These are phyloP conservation scores for Drosophila mulleri DNA, from an alignment of 2,888 invertebrate genomes.

Conservation along the genomic window DNA sequence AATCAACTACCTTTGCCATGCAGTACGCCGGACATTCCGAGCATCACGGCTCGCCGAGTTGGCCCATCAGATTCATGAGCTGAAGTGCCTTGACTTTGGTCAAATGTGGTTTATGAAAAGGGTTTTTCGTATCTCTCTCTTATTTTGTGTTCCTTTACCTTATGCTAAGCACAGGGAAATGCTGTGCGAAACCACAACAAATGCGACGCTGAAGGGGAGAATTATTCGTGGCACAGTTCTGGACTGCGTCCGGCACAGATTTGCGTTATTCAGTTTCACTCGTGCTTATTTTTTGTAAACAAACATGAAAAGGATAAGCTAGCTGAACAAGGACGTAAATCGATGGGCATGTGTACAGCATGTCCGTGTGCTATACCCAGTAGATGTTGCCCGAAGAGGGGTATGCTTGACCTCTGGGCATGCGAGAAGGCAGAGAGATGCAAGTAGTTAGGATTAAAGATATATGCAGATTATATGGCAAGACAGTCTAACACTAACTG, in stretches of 20 bases:
- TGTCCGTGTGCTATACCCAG: conserved; percentile 34
- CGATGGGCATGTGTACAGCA: conserved; percentile 50
- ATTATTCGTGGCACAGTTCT: conserved; percentile 20
- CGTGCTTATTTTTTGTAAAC: conserved; percentile 34
- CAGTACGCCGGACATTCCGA: neutral
- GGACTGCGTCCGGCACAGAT: conserved; percentile 49
- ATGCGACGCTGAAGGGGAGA: conserved; percentile 13
- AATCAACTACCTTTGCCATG: conserved; percentile 22
- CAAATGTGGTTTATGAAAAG: neutral
- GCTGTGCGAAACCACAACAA: conserved; percentile 38
- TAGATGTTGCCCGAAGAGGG: neutral
- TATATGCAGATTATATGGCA: no score
- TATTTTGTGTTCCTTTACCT: neutral
- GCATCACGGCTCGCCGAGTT: neutral
- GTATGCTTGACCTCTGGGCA: neutral
- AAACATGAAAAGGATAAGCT: conserved; percentile 52
- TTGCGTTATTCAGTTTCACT: conserved; percentile 34
- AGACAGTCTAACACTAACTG: no score
- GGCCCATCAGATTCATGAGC: neutral
- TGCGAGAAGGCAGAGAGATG: neutral
- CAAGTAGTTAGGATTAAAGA: neutral
- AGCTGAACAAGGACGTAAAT: conserved; percentile 25
- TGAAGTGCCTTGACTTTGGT: conserved; percentile 3
- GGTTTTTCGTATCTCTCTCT: neutral
- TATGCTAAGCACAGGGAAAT: conserved; percentile 25